phyloP scores from a whole-genome alignment of 2,888 invertebrate genomes.

The Operophtera brumata region DNA sequence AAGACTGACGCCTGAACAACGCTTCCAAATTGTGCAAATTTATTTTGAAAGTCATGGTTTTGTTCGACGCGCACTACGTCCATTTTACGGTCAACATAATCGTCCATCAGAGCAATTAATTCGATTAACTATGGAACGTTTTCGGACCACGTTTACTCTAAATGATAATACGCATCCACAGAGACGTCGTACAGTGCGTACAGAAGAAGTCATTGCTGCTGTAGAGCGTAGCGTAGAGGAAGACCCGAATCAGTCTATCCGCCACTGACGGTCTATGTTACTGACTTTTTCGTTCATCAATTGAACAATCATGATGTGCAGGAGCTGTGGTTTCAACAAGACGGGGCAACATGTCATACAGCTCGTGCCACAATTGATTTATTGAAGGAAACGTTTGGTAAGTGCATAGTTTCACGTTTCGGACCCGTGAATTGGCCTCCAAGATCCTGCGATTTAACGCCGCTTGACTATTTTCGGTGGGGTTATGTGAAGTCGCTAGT shows the following conservation, averaged over 20 bases:
- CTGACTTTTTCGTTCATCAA: constrained; percentile 20
- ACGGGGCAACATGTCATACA: constrained; percentile 41
- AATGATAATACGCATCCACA: constrained; percentile 27
- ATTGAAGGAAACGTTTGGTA: constrained; percentile 24
- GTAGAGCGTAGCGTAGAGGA: constrained; percentile 30
- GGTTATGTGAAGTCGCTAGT: background rate
- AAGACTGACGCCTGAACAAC: constrained; percentile 23
- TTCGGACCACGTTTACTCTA: constrained; percentile 35
- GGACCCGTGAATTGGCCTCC: constrained; percentile 34
- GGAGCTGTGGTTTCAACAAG: constrained; percentile 36
- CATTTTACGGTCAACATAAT: constrained; percentile 35
- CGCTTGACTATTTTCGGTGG: background rate
- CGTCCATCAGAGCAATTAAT: constrained; percentile 36
- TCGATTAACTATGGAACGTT: constrained; percentile 36
- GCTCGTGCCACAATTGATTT: constrained; percentile 38
- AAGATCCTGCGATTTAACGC: too few species aligned
- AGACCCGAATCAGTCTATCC: constrained; percentile 35
- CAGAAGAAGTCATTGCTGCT: constrained; percentile 31
- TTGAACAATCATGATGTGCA: constrained; percentile 31
- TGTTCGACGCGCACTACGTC: constrained; percentile 30
- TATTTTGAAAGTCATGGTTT: constrained; percentile 37
- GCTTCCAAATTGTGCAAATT: constrained; percentile 34
- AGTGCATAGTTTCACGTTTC: constrained; percentile 29
- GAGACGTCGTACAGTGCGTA: constrained; percentile 25
- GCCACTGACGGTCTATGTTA: constrained; percentile 38